Percentiles rank a stretch among this genome's conserved stretches.
These are phyloP conservation scores for Valencia hispanica DNA, from an alignment of 2,797 vertebrate species.

Conservation along the genomic window DNA sequence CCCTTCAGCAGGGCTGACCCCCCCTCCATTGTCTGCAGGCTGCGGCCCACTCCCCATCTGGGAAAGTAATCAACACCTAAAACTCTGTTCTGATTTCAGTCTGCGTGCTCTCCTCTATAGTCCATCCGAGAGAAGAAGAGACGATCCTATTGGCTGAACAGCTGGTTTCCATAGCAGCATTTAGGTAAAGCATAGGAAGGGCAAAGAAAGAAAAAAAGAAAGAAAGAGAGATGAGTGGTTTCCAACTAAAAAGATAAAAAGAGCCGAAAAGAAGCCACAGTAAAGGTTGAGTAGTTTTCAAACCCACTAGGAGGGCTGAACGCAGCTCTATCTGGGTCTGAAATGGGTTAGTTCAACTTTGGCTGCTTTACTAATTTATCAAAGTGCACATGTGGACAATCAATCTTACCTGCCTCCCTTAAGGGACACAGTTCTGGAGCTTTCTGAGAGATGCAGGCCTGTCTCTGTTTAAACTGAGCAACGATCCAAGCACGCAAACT, in stretches of 20 bases:
- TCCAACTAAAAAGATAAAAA: conserved; percentile 64
- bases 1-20: conserved; percentile 58
- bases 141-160: conserved; percentile 69
- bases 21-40: conserved; percentile 48
- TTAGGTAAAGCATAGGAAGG: conserved; percentile 67
- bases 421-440: conserved; percentile 54
- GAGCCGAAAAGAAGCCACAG: conserved; percentile 21
- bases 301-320: conserved; percentile 45
- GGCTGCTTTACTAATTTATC: conserved; percentile 76
- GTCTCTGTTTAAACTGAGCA: conserved; percentile 60
- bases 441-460: conserved; percentile 44
- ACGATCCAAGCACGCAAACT: conserved; percentile 52
- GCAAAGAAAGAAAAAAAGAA: conserved; percentile 29
- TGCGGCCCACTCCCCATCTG: conserved; percentile 80
- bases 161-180: conserved; percentile 76
- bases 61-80: conserved; percentile 83
- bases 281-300: conserved; percentile 41
- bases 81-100: conserved; percentile 75
- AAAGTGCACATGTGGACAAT: conserved; percentile 60
- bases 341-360: conserved; percentile 62
- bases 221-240: conserved; percentile 60
- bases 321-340: conserved; percentile 33
- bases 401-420: conserved; percentile 66
- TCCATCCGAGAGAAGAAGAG: conserved; percentile 44
- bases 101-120: conserved; percentile 42